Evolutionary conservation across 2,888 invertebrate genomes (phyloP).

Genomic region (Stenurella melanura): DNA sequence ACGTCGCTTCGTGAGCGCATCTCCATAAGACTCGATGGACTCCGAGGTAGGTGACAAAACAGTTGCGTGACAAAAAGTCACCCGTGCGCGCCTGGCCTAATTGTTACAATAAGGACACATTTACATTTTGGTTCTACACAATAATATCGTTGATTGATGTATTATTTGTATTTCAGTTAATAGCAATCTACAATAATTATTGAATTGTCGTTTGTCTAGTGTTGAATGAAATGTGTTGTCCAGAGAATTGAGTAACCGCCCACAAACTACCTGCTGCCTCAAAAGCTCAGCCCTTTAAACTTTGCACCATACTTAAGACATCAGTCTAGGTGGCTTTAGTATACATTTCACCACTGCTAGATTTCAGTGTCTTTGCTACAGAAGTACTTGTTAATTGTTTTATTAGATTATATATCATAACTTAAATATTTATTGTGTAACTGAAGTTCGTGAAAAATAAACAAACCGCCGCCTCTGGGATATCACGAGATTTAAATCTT

Average conservation of each 20-base stretch:
- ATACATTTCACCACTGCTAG: no score
- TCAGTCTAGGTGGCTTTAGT: neutral
- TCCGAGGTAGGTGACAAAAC: no score
- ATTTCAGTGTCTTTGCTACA: neutral
- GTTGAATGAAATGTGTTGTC: neutral
- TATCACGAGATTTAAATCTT: slow-evolving; percentile 1
- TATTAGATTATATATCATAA: neutral
- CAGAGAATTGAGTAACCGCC: neutral
- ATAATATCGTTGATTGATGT: no score
- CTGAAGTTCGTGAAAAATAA: slow-evolving; percentile 11
- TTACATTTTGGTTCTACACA: no score
- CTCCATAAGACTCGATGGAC: no score
- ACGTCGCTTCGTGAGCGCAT: no score
- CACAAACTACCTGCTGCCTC: neutral
- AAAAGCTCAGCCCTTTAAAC: neutral
- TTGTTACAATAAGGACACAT: no score
- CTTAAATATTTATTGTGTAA: slow-evolving; percentile 15
- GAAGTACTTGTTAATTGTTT: neutral
- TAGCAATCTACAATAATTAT: no score
- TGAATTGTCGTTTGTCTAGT: neutral
- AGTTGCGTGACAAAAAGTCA: no score
- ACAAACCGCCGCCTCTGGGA: slow-evolving; percentile 19
- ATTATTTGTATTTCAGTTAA: no score
- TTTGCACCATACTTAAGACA: neutral
- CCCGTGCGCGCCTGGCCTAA: no score